Conservation (phyloP, 2,888 invertebrate species). For the Netelia fuscicornis region DNA sequence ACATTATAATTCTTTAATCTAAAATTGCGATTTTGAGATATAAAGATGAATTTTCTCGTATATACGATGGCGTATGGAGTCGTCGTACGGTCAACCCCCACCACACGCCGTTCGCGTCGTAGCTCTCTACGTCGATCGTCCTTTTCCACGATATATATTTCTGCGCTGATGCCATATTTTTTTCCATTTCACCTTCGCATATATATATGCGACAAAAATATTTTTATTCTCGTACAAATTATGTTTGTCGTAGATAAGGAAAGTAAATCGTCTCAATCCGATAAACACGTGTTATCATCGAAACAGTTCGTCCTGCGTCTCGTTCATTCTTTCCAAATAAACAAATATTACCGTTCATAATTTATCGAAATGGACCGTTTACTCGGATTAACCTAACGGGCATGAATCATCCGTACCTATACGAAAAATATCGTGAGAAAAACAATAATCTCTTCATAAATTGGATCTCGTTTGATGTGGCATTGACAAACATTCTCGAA, state of each 20-base stretch:
- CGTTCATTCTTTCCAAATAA: too few relatives aligned
- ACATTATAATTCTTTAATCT: neutral
- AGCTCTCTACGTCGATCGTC: constrained; percentile 64
- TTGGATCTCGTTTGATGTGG: neutral
- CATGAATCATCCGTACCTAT: too few relatives aligned
- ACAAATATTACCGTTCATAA: too few relatives aligned
- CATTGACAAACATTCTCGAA: constrained; percentile 1
- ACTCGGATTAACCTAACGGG: too few relatives aligned
- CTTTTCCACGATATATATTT: constrained; percentile 51
- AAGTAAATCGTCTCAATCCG: too few relatives aligned
- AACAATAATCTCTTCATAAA: too few relatives aligned
- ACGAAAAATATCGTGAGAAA: too few relatives aligned
- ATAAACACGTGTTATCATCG: too few relatives aligned
- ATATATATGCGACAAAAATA: constrained; percentile 4
- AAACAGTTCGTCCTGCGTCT: too few relatives aligned
- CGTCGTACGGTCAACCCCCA: constrained; percentile 63
- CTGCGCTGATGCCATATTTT: constrained; percentile 66
- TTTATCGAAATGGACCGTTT: too few relatives aligned
- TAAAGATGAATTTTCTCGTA: constrained; percentile 23
- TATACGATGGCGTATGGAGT: constrained; percentile 59
- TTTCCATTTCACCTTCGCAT: constrained; percentile 10
- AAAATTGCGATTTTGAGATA: neutral
- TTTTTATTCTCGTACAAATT: constrained; percentile 30
- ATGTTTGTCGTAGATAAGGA: too few relatives aligned
- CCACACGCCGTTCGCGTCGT: constrained; percentile 49